A percentile compares a stretch with the other conserved stretches of the same genome.
Evolutionary conservation across 2,113 vertebrate genomes (phyloP).

Genomic region (Etheostoma spectabile): DNA sequence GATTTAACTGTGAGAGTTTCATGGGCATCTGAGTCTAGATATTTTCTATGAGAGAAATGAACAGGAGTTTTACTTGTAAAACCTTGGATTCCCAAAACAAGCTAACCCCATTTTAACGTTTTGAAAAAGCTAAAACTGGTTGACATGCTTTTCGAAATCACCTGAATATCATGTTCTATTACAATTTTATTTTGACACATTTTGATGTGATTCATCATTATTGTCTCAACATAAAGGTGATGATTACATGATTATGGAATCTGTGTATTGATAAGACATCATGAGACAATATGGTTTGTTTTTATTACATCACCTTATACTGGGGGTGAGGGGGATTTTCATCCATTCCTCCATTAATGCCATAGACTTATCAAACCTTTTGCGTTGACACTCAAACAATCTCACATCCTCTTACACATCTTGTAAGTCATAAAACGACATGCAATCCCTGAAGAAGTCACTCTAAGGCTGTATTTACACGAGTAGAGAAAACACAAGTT

Average conservation of each 20-base stretch:
- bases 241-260: background rate
- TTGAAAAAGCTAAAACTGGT: background rate
- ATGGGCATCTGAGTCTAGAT: background rate
- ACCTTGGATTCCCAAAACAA: background rate
- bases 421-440: background rate
- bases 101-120: background rate
- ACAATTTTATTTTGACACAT: background rate
- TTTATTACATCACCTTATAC: constrained; percentile 17
- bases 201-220: too few relatives aligned
- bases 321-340: background rate
- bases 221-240: background rate
- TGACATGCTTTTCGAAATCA: background rate
- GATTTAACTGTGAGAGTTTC: background rate
- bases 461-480: constrained; percentile 27
- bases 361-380: background rate
- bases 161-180: background rate
- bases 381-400: background rate
- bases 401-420: background rate
- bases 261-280: background rate
- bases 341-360: background rate
- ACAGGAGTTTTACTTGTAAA: background rate
- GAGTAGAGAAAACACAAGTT: background rate
- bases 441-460: constrained; percentile 34
- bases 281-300: background rate
- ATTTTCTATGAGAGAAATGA: background rate